Percentiles rank a stretch among this genome's conserved stretches.
Conservation (phyloP, 2,113 vertebrate genomes). For the Lepidothrix coronata region DNA sequence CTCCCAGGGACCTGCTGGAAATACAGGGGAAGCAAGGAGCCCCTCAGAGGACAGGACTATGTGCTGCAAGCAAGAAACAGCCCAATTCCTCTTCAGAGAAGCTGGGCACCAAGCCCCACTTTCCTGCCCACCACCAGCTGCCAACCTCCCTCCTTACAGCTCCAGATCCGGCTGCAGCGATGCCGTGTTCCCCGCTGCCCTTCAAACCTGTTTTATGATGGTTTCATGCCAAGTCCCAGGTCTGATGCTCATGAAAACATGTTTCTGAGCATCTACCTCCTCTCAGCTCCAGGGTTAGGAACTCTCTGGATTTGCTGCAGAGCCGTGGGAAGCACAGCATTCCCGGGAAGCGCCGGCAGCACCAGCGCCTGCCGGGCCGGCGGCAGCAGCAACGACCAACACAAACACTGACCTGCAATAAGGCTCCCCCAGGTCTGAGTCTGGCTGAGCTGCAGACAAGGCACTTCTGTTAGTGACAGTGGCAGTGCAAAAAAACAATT, state of each 20-base stretch:
- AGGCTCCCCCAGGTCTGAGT: constrained; percentile 9
- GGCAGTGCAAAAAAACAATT: not conserved
- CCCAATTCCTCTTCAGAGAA: not conserved
- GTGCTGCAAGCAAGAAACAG: no score
- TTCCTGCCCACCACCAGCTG: not conserved
- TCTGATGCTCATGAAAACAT: fast-evolving
- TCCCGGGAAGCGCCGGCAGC: not conserved
- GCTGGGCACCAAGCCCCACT: not conserved
- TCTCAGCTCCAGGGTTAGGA: not conserved
- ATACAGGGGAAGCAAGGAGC: not conserved
- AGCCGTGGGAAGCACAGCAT: fast-evolving
- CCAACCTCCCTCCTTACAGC: not conserved
- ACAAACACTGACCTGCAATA: not conserved
- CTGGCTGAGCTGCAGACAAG: not conserved
- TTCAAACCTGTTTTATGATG: fast-evolving
- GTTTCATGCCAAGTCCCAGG: not conserved
- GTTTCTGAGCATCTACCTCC: not conserved
- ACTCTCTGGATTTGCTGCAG: not conserved
- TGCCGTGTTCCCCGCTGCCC: fast-evolving
- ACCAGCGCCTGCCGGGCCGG: not conserved
- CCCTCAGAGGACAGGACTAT: fast-evolving
- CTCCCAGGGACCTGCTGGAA: not conserved
- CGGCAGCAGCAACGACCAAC: not conserved
- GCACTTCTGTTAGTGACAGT: not conserved
- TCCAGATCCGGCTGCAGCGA: not conserved